Conservation (phyloP, 92 coral and sea anemone species). For the Zoanthus gigantus region DNA sequence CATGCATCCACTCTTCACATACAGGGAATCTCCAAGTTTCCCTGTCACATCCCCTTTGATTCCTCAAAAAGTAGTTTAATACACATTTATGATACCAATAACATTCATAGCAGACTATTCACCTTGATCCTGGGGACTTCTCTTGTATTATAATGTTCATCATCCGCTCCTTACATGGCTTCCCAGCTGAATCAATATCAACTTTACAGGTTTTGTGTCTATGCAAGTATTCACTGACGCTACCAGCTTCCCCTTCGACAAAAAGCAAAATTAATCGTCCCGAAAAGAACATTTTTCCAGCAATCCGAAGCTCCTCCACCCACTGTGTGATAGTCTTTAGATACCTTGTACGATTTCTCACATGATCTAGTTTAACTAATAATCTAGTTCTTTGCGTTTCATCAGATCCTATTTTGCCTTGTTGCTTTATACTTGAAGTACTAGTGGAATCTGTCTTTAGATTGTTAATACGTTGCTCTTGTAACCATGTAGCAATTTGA, state of each 20-base stretch:
- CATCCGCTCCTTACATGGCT: conserved; percentile 95
- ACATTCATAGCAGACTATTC: neutral
- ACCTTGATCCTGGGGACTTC: conserved; percentile 29
- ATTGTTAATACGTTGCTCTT: conserved; percentile 61
- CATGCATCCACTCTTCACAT: too few species aligned
- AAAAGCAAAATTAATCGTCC: conserved; percentile 74
- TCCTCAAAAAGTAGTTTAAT: neutral
- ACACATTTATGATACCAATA: neutral
- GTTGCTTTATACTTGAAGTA: neutral
- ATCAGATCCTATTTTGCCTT: too few species aligned
- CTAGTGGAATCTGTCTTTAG: neutral
- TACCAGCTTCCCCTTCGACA: conserved; percentile 65
- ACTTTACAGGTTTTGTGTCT: conserved; percentile 78
- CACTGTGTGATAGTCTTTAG: conserved; percentile 75
- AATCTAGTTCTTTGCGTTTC: conserved; percentile 28
- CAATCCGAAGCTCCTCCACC: conserved; percentile 73
- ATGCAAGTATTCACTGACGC: conserved; percentile 74
- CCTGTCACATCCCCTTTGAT: neutral
- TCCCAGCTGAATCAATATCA: conserved; percentile 89
- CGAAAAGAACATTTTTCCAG: conserved; percentile 69
- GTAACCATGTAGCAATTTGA: conserved; percentile 86
- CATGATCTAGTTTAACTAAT: conserved; percentile 83
- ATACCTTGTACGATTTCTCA: conserved; percentile 83
- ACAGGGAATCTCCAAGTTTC: too few species aligned
- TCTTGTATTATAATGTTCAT: conserved; percentile 74